Base-by-base conservation (phyloP, 2,113 vertebrate genomes). In the Balaenoptera acutorostrata region DNA sequence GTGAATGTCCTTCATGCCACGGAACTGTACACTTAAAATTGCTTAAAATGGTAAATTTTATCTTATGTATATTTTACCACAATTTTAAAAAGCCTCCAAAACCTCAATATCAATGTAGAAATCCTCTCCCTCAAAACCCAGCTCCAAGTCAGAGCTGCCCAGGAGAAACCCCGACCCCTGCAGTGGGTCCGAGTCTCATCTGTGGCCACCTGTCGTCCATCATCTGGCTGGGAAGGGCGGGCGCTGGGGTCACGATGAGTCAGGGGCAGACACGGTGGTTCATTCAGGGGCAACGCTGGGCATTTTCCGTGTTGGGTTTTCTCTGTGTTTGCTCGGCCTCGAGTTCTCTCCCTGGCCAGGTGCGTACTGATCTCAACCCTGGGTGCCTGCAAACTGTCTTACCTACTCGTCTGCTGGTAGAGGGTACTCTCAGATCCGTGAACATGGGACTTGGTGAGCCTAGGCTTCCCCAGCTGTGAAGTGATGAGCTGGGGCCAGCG, bases 361-460 rank as follows among this genome's bases (percentile, higher is more conserved):
- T 1, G 27, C 0, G 1, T 8, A 18, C 39, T 39, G 3, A 14
- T 23, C 81, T 15, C 64, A 55, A 23, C 21, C 20, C 10, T 25
- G n/a, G 5, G 6, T 57, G 44, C 61, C 21, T 2, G 5, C 12
- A 36, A 33, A 44, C 33, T 64, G 7, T 3, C 41, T 10, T 2
- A 0, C 21, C 55, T 4, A 4, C 15, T 9, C 20, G 14, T 18
- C 83, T 59, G 55, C 31, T 6, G 4, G 0, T 3, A 6, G 0
- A 4, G 20, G 63, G 25, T 18, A 1, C 68, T 33, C 39, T 33
- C 74, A 21, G 6, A 4, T 12, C 59, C 3, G 3, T 17, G 5
- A 41, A 23, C 46, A 10, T 8, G n/a, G 33, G 89, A 23, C 55
- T 2, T 1, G 6, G 55, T 39, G 17, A 5, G 36, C 31, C 18